Conservation (phyloP, 2,113 vertebrate species). For the Pomatorhinus ruficollis region DNA sequence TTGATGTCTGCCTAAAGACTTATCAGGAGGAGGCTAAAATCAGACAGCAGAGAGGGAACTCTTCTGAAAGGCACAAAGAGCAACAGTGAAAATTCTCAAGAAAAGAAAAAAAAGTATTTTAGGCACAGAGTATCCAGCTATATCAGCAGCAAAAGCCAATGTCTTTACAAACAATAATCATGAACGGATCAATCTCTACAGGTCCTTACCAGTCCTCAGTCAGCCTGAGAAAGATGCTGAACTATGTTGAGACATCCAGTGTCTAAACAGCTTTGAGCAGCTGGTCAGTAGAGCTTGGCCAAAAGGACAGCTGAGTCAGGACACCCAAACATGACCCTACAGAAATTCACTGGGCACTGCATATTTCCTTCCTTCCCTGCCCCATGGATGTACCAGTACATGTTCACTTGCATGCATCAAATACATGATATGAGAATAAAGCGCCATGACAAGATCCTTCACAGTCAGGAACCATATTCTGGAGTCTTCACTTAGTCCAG, state of each 20-base stretch:
- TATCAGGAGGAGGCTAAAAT: not conserved
- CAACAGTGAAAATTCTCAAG: not conserved
- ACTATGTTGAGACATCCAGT: not conserved
- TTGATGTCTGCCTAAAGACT: not conserved
- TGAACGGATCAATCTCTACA: not conserved
- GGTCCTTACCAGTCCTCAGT: not conserved
- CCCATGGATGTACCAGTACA: not conserved
- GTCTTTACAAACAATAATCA: not conserved
- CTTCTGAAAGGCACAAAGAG: not conserved
- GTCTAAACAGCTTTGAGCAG: not conserved
- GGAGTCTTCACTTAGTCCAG: not conserved
- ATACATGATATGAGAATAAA: not conserved
- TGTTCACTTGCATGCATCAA: not conserved
- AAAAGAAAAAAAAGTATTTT: not conserved
- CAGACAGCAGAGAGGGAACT: not conserved
- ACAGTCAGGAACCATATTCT: not conserved
- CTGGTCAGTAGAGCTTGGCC: not conserved
- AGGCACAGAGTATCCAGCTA: not conserved
- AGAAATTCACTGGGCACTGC: not conserved
- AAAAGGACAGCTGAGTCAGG: not conserved
- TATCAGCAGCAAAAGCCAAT: not conserved
- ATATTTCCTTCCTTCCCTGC: not conserved
- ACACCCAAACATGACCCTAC: not conserved
- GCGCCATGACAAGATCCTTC: fast-evolving
- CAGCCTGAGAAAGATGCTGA: not conserved